phyloP scores from a whole-genome alignment of 1,140 invertebrate species.

The Nephila pilipes region DNA sequence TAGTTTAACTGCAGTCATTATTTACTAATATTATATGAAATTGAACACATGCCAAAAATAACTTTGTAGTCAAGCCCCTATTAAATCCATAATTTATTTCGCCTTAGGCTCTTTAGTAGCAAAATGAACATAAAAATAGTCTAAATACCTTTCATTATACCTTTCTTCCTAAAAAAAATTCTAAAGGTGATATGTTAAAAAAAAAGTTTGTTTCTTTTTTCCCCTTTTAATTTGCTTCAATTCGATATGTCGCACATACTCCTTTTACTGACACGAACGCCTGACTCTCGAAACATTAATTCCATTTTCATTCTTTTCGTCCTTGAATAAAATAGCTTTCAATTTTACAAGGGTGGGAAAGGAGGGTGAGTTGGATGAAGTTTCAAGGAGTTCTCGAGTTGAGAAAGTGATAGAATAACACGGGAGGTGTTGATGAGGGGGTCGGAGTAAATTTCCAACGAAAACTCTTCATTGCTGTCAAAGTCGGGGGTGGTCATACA shows the following conservation, averaged over 20 bases:
- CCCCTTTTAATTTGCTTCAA: neutral
- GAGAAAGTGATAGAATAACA: conserved; percentile 18
- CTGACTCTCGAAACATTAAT: neutral
- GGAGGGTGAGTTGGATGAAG: neutral
- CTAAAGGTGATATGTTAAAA: neutral
- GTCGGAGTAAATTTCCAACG: neutral
- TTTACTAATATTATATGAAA: no score
- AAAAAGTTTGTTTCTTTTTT: neutral
- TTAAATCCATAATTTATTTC: neutral
- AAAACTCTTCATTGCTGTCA: conserved; percentile 18
- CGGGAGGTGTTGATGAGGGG: conserved; percentile 21
- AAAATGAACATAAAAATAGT: neutral
- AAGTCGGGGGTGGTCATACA: neutral
- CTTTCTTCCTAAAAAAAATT: neutral
- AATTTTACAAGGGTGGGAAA: neutral
- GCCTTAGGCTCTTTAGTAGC: neutral
- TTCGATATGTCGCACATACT: neutral
- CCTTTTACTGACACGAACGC: neutral
- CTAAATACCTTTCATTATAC: neutral
- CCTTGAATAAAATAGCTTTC: neutral
- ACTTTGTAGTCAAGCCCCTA: no score
- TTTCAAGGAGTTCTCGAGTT: neutral
- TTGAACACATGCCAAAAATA: no score
- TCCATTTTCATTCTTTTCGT: conserved; percentile 17
- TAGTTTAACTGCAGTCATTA: no score